Conservation (phyloP, 2,113 vertebrate genomes). For the Daboia siamensis region DNA sequence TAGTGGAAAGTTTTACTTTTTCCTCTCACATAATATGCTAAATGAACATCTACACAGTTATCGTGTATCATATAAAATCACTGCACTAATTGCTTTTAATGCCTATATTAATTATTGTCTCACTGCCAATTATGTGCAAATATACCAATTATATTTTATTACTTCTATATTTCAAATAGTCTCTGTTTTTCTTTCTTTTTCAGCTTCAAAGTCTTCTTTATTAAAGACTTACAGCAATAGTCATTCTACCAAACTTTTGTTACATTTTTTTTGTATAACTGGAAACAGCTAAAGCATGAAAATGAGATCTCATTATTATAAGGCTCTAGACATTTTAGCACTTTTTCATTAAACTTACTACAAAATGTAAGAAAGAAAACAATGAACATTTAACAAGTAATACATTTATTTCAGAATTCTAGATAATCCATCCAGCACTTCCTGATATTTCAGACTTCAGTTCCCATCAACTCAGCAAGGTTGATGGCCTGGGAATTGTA, state of each 20-base stretch:
- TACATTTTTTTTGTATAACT: background rate
- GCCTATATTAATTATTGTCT: background rate
- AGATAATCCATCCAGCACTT: background rate
- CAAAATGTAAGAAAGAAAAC: background rate
- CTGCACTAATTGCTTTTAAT: background rate
- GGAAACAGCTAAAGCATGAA: background rate
- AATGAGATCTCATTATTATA: background rate
- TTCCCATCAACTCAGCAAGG: background rate
- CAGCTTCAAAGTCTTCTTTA: background rate
- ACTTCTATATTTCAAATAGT: background rate
- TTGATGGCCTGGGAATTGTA: background rate
- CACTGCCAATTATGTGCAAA: background rate
- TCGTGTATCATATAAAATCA: background rate
- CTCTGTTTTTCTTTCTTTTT: background rate
- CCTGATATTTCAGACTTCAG: background rate
- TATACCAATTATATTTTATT: background rate
- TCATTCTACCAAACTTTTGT: background rate
- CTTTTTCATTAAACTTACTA: conserved; percentile 9
- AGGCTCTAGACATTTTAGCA: conserved; percentile 7
- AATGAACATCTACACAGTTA: background rate
- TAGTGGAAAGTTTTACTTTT: conserved; percentile 1
- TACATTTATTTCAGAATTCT: background rate
- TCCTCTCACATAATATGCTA: conserved; percentile 8
- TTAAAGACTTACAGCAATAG: conserved; percentile 6
- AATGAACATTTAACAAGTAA: background rate